Evolutionary conservation across 1,140 invertebrate species (phyloP).

Genomic region (Vollenhovia emeryi): DNA sequence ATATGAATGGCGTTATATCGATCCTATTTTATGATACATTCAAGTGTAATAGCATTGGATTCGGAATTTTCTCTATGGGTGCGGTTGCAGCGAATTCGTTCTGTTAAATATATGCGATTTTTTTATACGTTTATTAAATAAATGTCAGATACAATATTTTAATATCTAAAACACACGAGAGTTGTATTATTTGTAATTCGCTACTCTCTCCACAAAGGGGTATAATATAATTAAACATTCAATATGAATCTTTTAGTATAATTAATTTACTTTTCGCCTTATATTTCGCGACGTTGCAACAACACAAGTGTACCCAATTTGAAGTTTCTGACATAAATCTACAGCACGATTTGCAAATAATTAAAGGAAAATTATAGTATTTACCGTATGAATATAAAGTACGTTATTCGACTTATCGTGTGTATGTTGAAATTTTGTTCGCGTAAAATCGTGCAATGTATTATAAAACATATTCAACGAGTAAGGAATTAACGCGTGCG

Average conservation of each 20-base stretch:
- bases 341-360: neutral
- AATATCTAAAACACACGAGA: neutral
- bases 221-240: constrained; percentile 4
- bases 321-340: neutral
- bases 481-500: neutral
- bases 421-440: neutral
- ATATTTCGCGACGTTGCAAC: neutral
- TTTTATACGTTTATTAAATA: constrained; percentile 1
- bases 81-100: neutral
- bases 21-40: no score
- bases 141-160: neutral
- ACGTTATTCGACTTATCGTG: neutral
- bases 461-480: neutral
- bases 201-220: neutral
- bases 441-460: neutral
- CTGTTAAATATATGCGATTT: constrained; percentile 1
- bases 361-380: neutral
- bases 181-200: neutral
- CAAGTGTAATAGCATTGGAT: no score
- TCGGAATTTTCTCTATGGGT: no score
- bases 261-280: neutral
- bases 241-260: neutral
- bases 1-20: no score
- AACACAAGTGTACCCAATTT: neutral
- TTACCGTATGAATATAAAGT: neutral